These are phyloP conservation scores for Caenorhabditis sulstoni DNA, from an alignment of 2,888 invertebrate genomes.

Conservation along the genomic window DNA sequence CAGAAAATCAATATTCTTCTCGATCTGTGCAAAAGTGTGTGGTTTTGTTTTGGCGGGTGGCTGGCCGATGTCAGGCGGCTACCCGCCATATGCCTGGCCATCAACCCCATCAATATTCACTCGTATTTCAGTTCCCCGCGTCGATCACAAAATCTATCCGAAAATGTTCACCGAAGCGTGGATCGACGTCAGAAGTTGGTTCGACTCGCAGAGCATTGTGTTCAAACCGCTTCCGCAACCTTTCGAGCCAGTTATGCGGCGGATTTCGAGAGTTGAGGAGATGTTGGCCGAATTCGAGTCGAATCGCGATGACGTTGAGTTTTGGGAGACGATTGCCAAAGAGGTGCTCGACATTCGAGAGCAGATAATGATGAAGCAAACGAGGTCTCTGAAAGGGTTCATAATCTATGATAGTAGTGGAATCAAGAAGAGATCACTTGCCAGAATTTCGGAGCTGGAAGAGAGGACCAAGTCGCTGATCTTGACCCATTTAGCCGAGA, in stretches of 20 bases:
- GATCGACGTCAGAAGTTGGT: slow-evolving; percentile 64
- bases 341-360: slow-evolving; percentile 34
- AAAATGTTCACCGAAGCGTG: slow-evolving; percentile 62
- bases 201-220: slow-evolving; percentile 49
- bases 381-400: slow-evolving; percentile 32
- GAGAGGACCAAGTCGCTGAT: slow-evolving; percentile 42
- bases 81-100: no score
- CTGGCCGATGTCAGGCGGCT: no score
- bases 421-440: slow-evolving; percentile 54
- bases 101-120: no score
- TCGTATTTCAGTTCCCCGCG: slow-evolving; percentile 59
- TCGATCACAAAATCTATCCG: slow-evolving; percentile 69
- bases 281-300: slow-evolving; percentile 18
- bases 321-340: slow-evolving; percentile 45
- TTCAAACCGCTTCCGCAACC: slow-evolving; percentile 54
- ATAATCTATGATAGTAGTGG: slow-evolving; percentile 54
- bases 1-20: slow-evolving; percentile 52
- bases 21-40: slow-evolving; percentile 49
- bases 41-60: no score
- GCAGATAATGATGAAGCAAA: slow-evolving; percentile 39
- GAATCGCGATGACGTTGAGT: slow-evolving; percentile 27
- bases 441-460: slow-evolving; percentile 33
- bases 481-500: slow-evolving; percentile 44
- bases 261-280: slow-evolving; percentile 32
- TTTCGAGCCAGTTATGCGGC: slow-evolving; percentile 25